Conservation (phyloP, 2,888 invertebrate species). For the Conomelus anceps region DNA sequence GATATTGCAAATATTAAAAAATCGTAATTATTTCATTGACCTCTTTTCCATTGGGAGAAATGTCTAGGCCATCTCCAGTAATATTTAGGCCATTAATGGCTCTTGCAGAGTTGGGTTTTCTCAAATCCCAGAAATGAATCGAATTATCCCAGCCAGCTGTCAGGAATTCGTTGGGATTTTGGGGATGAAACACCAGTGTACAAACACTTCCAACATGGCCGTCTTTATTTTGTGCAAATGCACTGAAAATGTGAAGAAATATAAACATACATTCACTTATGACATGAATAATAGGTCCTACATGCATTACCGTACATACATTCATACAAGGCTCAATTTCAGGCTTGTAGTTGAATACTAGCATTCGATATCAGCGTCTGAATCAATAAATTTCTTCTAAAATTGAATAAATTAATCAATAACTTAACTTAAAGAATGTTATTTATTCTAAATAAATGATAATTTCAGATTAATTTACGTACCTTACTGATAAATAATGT, state of each 20-base stretch:
- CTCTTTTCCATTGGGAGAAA: constrained; percentile 35
- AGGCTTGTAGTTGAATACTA: too few relatives aligned
- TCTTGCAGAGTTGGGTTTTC: constrained; percentile 31
- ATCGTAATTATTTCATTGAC: constrained; percentile 20
- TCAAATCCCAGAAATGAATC: constrained; percentile 36
- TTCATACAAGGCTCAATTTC: too few relatives aligned
- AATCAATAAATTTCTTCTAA: too few relatives aligned
- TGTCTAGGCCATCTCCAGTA: constrained; percentile 38
- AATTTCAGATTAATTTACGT: too few relatives aligned
- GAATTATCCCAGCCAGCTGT: constrained; percentile 38
- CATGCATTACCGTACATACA: not conserved
- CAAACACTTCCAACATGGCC: constrained; percentile 60
- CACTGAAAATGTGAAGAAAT: constrained; percentile 41
- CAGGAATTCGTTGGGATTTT: constrained; percentile 35
- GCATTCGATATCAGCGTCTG: not conserved
- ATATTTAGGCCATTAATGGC: constrained; percentile 35
- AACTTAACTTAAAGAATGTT: too few relatives aligned
- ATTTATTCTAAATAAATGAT: too few relatives aligned
- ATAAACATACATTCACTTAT: not conserved
- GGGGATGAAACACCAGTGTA: constrained; percentile 57
- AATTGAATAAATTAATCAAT: too few relatives aligned
- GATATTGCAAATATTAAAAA: not conserved
- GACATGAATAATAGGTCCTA: not conserved
- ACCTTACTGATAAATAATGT: too few relatives aligned
- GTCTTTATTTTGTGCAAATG: constrained; percentile 46